Evolutionary conservation across 2,797 vertebrate genomes (phyloP), one percentile per base, ranked within the genome.

Genomic region (Clarias platycephalus): DNA sequence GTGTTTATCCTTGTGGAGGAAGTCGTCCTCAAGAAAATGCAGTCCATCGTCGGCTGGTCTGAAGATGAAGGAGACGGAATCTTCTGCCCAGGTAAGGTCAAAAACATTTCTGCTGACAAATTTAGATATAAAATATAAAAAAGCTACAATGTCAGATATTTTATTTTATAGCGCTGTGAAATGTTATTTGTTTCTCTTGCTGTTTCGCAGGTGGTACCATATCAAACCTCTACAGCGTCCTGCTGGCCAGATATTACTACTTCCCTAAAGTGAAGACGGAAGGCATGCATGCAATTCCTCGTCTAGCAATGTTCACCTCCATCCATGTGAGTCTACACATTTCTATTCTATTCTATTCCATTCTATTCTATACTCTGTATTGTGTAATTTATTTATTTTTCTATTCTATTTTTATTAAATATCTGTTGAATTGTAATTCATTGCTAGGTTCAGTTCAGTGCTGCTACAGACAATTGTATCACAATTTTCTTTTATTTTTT

Each of bases 1-100:
- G 90, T 94, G 0, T 96, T 96, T 72, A 90, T 91, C 80, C 87
- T 95, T 7, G 94, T 93, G 91, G 94, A 95, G 80, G 90, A 90
- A 13, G 84, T 95, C 68, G 74, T 96, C 80, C 91, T 95, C 62
- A 94, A 88, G 84, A 96, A 96, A 91, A 95, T 95, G 92, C 88
- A 92, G 53, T 86, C 91, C 88, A 92, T 95, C 31, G 87, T 95
- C 85, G 94, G 91, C 77, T 95, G 92, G 91, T 76, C 80, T 57
- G 85, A 90, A 0, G 89, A 86, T 64, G 92, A 95, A 85, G 92
- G 91, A 81, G 93, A 94, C 79, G 93, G 92, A 5, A 90, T 95
- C 77, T 95, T 96, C 90, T 95, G 89, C 89, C 91, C 93, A 85
- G 92, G 92, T 95, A 93, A 83, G 1, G 0, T n/a, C 55, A 7